Evolutionary conservation across 2,113 vertebrate genomes (phyloP).

Genomic region (Silurus glanis): DNA sequence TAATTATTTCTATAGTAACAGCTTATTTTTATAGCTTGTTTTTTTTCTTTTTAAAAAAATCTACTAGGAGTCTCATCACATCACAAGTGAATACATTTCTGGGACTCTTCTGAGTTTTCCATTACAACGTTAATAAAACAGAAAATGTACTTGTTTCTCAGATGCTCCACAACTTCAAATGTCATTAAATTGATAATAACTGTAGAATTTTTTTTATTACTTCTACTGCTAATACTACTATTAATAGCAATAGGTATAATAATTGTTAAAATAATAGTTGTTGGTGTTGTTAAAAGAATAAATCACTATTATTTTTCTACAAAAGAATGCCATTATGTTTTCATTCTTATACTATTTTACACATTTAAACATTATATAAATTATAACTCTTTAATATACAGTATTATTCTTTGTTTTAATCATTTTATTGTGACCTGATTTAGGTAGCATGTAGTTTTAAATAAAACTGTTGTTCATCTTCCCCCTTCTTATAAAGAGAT

Average conservation of each 20-base stretch:
- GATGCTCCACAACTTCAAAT: background rate
- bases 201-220: background rate
- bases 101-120: background rate
- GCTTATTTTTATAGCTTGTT: too few relatives aligned
- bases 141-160: background rate
- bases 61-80: background rate
- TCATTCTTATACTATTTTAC: background rate
- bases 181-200: background rate
- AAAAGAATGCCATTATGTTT: too few relatives aligned
- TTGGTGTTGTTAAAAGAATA: background rate
- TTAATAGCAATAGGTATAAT: too few relatives aligned
- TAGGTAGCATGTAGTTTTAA: background rate
- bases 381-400: background rate
- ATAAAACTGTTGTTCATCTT: background rate
- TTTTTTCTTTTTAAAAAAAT: too few relatives aligned
- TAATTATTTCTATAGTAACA: background rate
- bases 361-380: background rate
- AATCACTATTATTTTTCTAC: background rate
- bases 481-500: background rate
- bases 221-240: too few relatives aligned
- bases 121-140: background rate
- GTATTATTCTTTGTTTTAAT: background rate
- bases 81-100: background rate
- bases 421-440: background rate
- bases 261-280: too few relatives aligned